A percentile compares a stretch with the other conserved stretches of the same genome.
phyloP scores from a whole-genome alignment of 2,888 invertebrate species.

The Microchrysa polita region DNA sequence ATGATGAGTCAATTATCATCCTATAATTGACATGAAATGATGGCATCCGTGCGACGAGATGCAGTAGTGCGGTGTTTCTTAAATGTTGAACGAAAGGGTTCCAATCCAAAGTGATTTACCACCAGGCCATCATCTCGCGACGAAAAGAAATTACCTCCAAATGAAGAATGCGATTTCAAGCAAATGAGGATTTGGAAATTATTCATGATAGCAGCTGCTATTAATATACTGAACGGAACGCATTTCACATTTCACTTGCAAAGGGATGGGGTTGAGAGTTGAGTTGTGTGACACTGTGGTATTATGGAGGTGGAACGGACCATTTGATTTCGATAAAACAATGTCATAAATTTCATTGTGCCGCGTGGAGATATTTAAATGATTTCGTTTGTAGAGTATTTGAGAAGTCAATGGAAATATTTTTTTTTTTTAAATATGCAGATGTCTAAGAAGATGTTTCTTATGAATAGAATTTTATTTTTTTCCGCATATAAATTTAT shows the following conservation, averaged over 20 bases:
- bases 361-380: too few species aligned
- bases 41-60: slow-evolving; percentile 25
- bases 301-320: slow-evolving; percentile 1
- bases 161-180: slow-evolving; percentile 29
- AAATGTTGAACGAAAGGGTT: too few species aligned
- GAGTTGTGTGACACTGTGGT: slow-evolving; percentile 6
- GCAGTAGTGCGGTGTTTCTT: too few species aligned
- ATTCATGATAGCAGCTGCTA: slow-evolving; percentile 29
- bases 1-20: slow-evolving; percentile 49
- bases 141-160: slow-evolving; percentile 16
- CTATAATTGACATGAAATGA: slow-evolving; percentile 44
- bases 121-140: neutral
- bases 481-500: too few species aligned
- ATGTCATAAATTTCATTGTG: slow-evolving; percentile 18
- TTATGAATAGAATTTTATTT: too few species aligned
- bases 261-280: slow-evolving; percentile 32
- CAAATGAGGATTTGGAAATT: slow-evolving; percentile 17
- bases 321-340: slow-evolving; percentile 10
- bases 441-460: too few species aligned
- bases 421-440: too few species aligned
- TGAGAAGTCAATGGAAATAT: too few species aligned
- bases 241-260: neutral
- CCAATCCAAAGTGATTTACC: neutral
- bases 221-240: neutral
- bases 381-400: too few species aligned